Conservation (phyloP, 2,797 vertebrate genomes). For the Cuniculus paca region DNA sequence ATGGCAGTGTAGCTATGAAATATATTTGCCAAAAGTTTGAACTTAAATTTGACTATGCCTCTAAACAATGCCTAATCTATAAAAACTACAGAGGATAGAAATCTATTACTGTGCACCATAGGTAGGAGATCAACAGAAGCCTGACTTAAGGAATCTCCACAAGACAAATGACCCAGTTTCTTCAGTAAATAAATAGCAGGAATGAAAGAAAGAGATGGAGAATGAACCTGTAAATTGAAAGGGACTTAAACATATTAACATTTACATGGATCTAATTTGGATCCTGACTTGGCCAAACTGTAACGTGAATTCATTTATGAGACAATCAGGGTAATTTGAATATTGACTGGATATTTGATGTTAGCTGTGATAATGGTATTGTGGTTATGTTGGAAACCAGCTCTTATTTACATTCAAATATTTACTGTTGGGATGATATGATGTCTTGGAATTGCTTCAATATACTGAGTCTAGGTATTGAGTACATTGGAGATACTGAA, state of each 20-base stretch:
- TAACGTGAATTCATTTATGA: constrained; percentile 62
- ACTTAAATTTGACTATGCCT: constrained; percentile 72
- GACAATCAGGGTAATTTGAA: constrained; percentile 52
- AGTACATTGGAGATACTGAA: constrained; percentile 24
- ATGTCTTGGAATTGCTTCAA: constrained; percentile 57
- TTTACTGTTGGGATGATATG: constrained; percentile 36
- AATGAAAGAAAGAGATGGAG: constrained; percentile 60
- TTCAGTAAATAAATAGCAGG: constrained; percentile 52
- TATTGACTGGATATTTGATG: constrained; percentile 45
- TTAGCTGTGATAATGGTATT: constrained; percentile 30
- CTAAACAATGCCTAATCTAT: constrained; percentile 63
- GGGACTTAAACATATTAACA: constrained; percentile 39
- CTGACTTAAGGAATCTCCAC: constrained; percentile 42
- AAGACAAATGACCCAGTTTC: constrained; percentile 61
- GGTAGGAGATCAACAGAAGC: constrained; percentile 52
- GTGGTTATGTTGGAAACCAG: constrained; percentile 47
- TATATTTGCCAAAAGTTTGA: constrained; percentile 64
- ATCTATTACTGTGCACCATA: constrained; percentile 30
- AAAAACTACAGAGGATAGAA: constrained; percentile 61
- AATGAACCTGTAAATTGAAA: constrained; percentile 48
- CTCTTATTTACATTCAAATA: constrained; percentile 49
- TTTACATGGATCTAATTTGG: constrained; percentile 26
- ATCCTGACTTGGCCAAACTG: constrained; percentile 51
- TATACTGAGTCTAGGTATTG: constrained; percentile 46
- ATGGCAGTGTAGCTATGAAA: constrained; percentile 51